Percentiles rank a stretch among this genome's conserved stretches.
phyloP scores from a whole-genome alignment of 2,113 vertebrate species.

The Poeciliopsis retropinna region DNA sequence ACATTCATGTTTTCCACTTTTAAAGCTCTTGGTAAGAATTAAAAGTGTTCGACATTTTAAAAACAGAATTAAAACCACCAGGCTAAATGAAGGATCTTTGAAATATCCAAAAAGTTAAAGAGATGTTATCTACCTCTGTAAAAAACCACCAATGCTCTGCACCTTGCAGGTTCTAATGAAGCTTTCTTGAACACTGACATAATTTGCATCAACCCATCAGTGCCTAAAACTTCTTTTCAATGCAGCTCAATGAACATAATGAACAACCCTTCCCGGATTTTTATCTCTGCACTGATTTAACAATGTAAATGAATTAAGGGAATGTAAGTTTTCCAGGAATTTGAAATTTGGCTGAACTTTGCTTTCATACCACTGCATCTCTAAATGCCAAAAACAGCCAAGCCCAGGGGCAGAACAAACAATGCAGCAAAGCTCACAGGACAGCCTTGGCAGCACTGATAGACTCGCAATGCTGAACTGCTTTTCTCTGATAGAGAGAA shows the following conservation, averaged over 20 bases:
- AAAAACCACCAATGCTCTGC: neutral
- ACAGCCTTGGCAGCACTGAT: slow-evolving; percentile 8
- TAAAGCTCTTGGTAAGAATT: neutral
- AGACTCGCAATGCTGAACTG: too few species aligned
- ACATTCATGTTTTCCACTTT: neutral
- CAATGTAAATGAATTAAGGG: slow-evolving; percentile 5
- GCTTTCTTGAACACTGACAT: too few species aligned
- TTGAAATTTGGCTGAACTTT: slow-evolving; percentile 24
- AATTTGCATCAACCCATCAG: too few species aligned
- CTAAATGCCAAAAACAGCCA: slow-evolving; percentile 28
- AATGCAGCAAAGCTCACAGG: neutral
- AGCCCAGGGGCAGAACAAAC: slow-evolving; percentile 12
- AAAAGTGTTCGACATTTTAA: neutral
- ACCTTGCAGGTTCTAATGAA: too few species aligned
- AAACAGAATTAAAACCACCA: neutral
- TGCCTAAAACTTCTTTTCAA: too few species aligned
- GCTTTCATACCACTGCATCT: slow-evolving; percentile 46
- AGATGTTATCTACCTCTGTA: neutral
- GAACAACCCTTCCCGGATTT: neutral
- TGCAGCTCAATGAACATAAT: neutral
- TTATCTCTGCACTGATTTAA: neutral
- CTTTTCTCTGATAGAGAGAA: neutral
- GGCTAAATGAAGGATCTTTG: neutral
- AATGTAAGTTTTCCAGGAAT: neutral
- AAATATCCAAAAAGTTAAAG: neutral